Evolutionary conservation across 2,888 invertebrate species (phyloP), one percentile per base, ranked within the genome.

Genomic region (Campoplex nolae): DNA sequence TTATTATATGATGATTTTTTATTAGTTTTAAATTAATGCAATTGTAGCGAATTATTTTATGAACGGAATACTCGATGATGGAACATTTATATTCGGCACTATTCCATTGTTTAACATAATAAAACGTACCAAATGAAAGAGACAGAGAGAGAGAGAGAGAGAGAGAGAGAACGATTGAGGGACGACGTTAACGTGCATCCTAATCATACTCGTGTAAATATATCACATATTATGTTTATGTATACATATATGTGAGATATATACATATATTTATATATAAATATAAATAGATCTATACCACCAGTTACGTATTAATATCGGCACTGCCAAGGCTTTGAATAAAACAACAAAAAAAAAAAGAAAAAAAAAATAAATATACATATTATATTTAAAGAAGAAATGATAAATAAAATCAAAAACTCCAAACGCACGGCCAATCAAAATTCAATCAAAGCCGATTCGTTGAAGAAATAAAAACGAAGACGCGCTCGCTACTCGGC

Each of bases 241-340:
- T 86, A 83, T 68, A 79, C 13, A 48, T 48, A 54, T 54, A 56
- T 76, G 65, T 78, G 71, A 73, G 74, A 45, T 56, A 74, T 74
- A 81, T 73, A 67, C 70, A 51, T 77, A 70, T 86, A 75, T 78
- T 76, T 77, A 84, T 81, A 81, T 84, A 73, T 48, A 38, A 58
- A 80, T 56, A 71, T 80, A 68, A 48, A 71, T 68, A 74, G 62
- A 71, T n/a, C 62, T 76, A 83, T 87, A 85, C 85, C 85, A 86
- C 88, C 88, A 80, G 81, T 88, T 86, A 89, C 67, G 87, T 91
- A 92, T 91, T 71, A 71, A 91, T 90, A 92, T 89, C 90, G 92
- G 91, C 93, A 93, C 93, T 93, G 93, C 93, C 93, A 92, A 74
- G 90, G 91, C 91, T 92, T 91, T 91, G 90, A 90, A 92, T 88